Conservation (phyloP, 2,888 invertebrate genomes). For the Lasioglossum leucozonium region DNA sequence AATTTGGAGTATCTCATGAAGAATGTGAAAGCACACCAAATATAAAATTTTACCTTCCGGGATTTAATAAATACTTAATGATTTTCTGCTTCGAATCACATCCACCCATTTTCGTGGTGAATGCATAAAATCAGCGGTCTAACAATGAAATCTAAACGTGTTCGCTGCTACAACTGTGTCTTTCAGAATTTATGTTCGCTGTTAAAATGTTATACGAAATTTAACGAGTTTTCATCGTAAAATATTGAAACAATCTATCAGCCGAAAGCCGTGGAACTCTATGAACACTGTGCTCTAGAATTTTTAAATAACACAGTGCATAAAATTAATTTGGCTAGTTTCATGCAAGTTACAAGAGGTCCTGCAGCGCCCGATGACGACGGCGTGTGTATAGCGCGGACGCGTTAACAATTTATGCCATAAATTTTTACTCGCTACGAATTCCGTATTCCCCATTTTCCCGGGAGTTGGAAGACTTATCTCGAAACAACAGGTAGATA, state of each 20-base stretch:
- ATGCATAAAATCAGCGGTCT: no score
- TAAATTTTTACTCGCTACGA: not conserved
- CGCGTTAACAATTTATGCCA: not conserved
- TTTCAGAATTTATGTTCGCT: not conserved
- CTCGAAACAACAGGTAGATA: not conserved
- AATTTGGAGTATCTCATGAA: no score
- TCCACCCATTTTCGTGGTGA: no score
- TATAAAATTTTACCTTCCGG: no score
- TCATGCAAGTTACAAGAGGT: not conserved
- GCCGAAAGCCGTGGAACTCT: fast-evolving
- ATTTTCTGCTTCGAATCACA: no score
- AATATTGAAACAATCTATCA: not conserved
- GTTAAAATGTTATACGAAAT: not conserved
- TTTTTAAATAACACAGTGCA: not conserved
- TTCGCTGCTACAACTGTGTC: no score
- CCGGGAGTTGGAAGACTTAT: not conserved
- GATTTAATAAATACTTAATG: no score
- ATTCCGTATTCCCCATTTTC: not conserved
- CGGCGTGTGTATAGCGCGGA: no score
- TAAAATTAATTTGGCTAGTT: not conserved
- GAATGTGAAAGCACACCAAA: no score
- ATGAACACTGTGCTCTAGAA: not conserved
- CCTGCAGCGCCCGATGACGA: not conserved
- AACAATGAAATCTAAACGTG: no score
- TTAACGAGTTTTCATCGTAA: not conserved